phyloP scores from a whole-genome alignment of 2,797 vertebrate species.

The Squalus acanthias region DNA sequence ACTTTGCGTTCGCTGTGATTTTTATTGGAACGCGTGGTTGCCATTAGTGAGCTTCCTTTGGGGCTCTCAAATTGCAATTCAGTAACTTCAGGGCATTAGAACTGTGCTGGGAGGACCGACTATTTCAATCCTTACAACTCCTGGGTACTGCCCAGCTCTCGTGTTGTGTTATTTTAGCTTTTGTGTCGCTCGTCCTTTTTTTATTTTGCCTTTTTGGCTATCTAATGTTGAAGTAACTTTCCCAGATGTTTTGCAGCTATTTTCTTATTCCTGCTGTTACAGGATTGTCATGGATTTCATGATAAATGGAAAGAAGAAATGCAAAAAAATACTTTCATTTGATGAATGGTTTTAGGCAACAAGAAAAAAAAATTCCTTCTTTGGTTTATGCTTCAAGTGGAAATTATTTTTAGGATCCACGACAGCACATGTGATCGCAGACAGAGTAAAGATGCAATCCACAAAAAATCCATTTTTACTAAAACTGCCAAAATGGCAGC shows the following conservation, averaged over 20 bases:
- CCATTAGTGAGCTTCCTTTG: not conserved
- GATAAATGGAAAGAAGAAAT: conserved; percentile 23
- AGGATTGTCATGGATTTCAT: not conserved
- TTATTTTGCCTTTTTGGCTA: not conserved
- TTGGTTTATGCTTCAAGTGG: conserved; percentile 5
- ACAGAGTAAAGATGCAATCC: not conserved
- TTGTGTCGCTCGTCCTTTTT: not conserved
- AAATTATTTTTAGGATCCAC: conserved; percentile 16
- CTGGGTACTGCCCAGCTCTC: not conserved
- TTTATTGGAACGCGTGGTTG: not conserved
- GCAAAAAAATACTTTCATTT: not conserved
- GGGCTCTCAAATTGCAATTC: not conserved
- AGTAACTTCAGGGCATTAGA: not conserved
- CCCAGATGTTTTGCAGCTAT: not conserved
- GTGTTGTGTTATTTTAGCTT: not conserved
- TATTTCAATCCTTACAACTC: not conserved
- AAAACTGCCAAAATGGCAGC: not conserved
- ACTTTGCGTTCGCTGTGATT: not conserved
- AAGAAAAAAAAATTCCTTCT: not conserved
- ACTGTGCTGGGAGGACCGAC: not conserved
- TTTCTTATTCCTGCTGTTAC: conserved; percentile 8
- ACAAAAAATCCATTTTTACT: not conserved
- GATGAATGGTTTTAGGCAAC: not conserved
- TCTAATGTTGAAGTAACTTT: not conserved
- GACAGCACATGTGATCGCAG: not conserved